phyloP scores from a whole-genome alignment of 1,140 invertebrate species.

The Gyrodactylus bullatarudis region DNA sequence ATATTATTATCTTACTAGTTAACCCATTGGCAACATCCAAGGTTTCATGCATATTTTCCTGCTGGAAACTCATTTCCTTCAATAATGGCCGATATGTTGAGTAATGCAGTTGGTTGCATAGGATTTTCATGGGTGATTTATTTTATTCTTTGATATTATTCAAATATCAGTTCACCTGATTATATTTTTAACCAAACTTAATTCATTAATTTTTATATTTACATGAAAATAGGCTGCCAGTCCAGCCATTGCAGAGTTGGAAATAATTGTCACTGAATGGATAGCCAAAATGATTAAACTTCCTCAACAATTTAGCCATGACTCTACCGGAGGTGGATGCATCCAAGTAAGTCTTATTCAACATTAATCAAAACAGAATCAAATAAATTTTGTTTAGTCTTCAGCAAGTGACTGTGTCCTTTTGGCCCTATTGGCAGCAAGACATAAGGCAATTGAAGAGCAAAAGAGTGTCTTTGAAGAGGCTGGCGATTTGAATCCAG shows the following conservation, averaged over 20 bases:
- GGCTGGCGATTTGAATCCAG: neutral
- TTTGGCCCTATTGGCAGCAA: conserved; percentile 63
- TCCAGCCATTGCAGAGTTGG: conserved; percentile 79
- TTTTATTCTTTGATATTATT: conserved; percentile 1
- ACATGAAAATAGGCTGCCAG: conserved; percentile 38
- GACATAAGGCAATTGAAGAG: conserved; percentile 57
- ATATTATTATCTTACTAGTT: conserved; percentile 24
- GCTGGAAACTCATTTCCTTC: conserved; percentile 84
- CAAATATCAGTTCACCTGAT: neutral
- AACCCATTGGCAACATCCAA: conserved; percentile 92
- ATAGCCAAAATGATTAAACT: conserved; percentile 47
- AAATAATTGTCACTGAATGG: conserved; percentile 85
- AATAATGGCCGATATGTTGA: conserved; percentile 83
- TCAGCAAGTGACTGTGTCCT: conserved; percentile 87
- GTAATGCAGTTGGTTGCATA: conserved; percentile 68
- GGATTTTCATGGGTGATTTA: conserved; percentile 75
- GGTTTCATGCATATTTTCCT: conserved; percentile 94
- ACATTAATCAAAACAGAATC: neutral
- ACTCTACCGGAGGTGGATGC: conserved; percentile 57
- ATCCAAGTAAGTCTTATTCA: conserved; percentile 31
- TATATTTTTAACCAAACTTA: neutral
- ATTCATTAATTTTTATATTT: neutral
- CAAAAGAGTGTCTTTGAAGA: conserved; percentile 32
- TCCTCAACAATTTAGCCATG: conserved; percentile 24
- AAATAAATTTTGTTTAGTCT: conserved; percentile 27